phyloP scores from a whole-genome alignment of 1,140 invertebrate species.

The Neodiprion virginianus region DNA sequence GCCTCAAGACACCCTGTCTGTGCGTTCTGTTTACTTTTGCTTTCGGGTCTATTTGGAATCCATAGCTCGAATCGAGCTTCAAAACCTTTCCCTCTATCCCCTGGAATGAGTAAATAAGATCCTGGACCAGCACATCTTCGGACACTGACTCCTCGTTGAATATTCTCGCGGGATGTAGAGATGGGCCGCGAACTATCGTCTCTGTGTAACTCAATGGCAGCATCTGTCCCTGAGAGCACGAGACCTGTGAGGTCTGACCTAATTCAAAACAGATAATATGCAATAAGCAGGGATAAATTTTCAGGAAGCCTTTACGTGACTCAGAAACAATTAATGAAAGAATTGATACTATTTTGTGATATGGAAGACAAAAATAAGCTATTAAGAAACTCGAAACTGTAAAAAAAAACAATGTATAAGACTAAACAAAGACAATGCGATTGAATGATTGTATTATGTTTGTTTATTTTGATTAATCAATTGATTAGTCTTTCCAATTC shows the following conservation, averaged over 20 bases:
- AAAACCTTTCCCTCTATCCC: slow-evolving; percentile 82
- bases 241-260: slow-evolving; percentile 47
- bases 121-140: slow-evolving; percentile 70
- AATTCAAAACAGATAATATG: slow-evolving; percentile 23
- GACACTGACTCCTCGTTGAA: slow-evolving; percentile 55
- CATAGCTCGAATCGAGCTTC: slow-evolving; percentile 71
- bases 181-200: slow-evolving; percentile 30
- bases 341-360: too few species aligned
- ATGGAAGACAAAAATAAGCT: neutral
- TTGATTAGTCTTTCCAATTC: too few species aligned
- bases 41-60: slow-evolving; percentile 73
- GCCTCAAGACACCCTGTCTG: slow-evolving; percentile 68
- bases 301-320: slow-evolving; percentile 5
- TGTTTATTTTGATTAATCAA: too few species aligned
- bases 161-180: slow-evolving; percentile 38
- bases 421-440: too few species aligned
- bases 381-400: neutral
- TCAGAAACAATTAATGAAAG: slow-evolving; percentile 10
- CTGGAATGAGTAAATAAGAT: slow-evolving; percentile 83
- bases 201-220: slow-evolving; percentile 41
- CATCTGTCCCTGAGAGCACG: slow-evolving; percentile 42
- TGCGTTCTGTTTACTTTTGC: slow-evolving; percentile 54
- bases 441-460: too few species aligned
- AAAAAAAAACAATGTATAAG: neutral
- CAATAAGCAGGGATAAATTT: slow-evolving; percentile 17